Evolutionary conservation across 2,797 vertebrate species (phyloP), one percentile per base, ranked within the genome.

Genomic region (Cuniculus paca): DNA sequence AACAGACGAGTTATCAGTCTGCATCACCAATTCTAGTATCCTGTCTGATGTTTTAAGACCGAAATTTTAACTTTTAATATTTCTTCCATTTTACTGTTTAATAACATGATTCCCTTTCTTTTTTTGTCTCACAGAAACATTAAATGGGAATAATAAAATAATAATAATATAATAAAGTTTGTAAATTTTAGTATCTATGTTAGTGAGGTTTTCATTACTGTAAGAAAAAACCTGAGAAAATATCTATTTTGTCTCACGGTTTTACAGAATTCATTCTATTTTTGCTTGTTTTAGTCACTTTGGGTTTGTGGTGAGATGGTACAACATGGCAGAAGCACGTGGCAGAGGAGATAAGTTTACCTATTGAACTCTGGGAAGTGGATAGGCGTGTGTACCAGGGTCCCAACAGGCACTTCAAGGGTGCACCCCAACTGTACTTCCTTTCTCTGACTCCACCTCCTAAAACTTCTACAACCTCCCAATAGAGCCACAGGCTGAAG

Each of bases 61-160:
- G 68, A 81, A 78, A 79, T 82, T 50, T 82, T 74, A 79, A 94
- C 58, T 86, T 82, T 70, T 34, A n/a, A 56, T 48, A n/a, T n/a
- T 63, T 80, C 31, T 61, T 34, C 5, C 28, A 77, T 50, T 80
- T 75, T 85, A 74, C 78, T 94, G 16, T 87, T 19, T 56, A 74
- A 0, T 36, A 52, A n/a, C 26, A 2, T 56, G 9, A 65, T 68
- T 88, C 28, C n/a, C 56, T 39, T 81, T 72, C 28, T 52, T 87
- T 78, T 91, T 78, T 63, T 54, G n/a, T 48, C 26, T 7, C 42
- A n/a, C 1, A 48, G 24, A 88, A 17, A 26, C 3, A 13, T 75
- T 87, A 75, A 88, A 63, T 60, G 3, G 22, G 6, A 70, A 42
- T n/a, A 70, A 74, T 78, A 52, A 86, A 42, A 9, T 65, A 45